Conservation (phyloP, 2,113 vertebrate species). For the Myiopsitta monachus region DNA sequence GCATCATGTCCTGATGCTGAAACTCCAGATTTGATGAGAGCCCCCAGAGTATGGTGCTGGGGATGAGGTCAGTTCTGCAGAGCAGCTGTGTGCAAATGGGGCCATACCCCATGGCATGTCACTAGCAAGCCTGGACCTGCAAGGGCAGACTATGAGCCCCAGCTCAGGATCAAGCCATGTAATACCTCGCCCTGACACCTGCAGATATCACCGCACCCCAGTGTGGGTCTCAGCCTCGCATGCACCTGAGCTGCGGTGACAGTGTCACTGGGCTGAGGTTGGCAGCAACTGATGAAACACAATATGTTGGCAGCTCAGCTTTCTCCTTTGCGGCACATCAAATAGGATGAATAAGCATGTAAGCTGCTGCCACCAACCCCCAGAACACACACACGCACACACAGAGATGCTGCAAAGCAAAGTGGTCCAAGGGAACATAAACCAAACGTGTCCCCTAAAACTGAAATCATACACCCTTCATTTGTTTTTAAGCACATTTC, state of each 20-base stretch:
- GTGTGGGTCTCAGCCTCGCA: fast-evolving
- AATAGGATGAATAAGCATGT: not conserved
- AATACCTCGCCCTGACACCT: not conserved
- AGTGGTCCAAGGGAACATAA: not conserved
- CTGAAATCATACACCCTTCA: not conserved
- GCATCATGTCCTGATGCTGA: not conserved
- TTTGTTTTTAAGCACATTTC: not conserved
- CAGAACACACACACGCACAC: too few species aligned
- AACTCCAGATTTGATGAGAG: not conserved
- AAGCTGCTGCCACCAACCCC: not conserved
- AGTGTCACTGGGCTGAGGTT: not conserved
- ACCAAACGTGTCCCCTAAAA: not conserved
- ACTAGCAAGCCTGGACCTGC: fast-evolving
- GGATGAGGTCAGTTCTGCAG: not conserved
- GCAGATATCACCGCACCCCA: not conserved
- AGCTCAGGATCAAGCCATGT: not conserved
- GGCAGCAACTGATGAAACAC: not conserved
- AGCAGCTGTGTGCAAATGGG: not conserved
- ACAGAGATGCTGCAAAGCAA: not conserved
- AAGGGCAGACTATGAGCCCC: not conserved
- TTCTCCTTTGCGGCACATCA: not conserved
- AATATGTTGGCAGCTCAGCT: not conserved
- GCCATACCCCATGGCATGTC: fast-evolving
- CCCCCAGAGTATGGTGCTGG: not conserved
- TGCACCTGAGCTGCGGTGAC: not conserved